Evolutionary conservation across 2,797 vertebrate species (phyloP), one percentile per base, ranked within the genome.

Genomic region (Prionace glauca): DNA sequence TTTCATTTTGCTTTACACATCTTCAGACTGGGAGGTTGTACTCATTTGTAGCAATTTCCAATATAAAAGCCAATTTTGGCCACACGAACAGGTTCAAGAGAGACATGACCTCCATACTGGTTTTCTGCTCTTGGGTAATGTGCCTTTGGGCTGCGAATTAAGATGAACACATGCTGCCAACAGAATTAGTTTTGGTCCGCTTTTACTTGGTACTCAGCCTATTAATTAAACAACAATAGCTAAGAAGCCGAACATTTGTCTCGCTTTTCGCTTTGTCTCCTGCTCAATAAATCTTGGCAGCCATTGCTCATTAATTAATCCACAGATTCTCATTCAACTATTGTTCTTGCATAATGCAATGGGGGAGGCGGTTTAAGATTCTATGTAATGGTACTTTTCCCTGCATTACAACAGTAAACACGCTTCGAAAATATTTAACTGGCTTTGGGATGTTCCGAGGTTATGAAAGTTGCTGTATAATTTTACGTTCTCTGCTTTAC

Each of bases 221-320:
- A 92, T 92, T 92, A 92, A 92, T 92, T 92, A 69, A 65, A 69
- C 65, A 67, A 69, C 90, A 92, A 92, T 92, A n/a, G 41, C 67
- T 41, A 20, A 69, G 65, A 92, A 20, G 62, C 8, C 3, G n/a
- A 92, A 92, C 62, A 92, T 92, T 92, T 69, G 62, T 92, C 90
- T 91, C 65, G n/a, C 62, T 92, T 92, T 92, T 92, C 60, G 22
- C 62, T 92, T 69, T 41, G 65, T 20, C 90, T 92, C 36, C 90
- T 92, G 62, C 90, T 90, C 87, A 90, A 90, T 90, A 90, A 90
- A 90, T 90, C 56, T 50, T 69, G 65, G 32, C n/a, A 36, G 24
- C 20, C n/a, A 69, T 41, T 69, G 62, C 90, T 24, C 62, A 69
- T 92, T 69, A 92, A 92, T 92, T 92, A 92, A 69, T 69, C 41